These are phyloP conservation scores for Monochamus saltuarius DNA, from an alignment of 1,140 invertebrate genomes.

Conservation along the genomic window DNA sequence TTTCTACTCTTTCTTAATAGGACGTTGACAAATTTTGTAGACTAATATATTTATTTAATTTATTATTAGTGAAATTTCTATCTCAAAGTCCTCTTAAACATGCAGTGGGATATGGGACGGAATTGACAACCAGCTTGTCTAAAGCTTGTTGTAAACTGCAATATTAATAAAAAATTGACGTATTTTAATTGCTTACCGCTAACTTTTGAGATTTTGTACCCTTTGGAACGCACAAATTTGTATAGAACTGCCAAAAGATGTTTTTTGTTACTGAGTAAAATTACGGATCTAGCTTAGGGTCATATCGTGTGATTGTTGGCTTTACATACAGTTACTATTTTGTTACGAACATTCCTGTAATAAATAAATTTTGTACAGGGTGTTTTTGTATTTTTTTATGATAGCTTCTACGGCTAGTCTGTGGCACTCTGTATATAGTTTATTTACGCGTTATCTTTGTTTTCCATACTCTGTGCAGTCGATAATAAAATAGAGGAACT, in stretches of 20 bases:
- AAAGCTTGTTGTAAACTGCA: too few relatives aligned
- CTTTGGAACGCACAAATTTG: too few relatives aligned
- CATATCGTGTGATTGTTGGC: constrained; percentile 13
- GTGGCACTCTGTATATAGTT: constrained; percentile 12
- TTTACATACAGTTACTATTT: constrained; percentile 8
- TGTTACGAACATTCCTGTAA: constrained; percentile 16
- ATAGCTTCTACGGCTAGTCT: neutral
- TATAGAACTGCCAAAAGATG: too few relatives aligned
- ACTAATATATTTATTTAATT: constrained; percentile 13
- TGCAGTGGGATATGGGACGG: neutral
- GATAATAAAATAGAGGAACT: constrained; percentile 13
- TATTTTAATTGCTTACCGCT: too few relatives aligned
- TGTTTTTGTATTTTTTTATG: constrained; percentile 1
- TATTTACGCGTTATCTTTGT: constrained; percentile 16
- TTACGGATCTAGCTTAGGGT: neutral
- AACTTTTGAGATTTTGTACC: too few relatives aligned
- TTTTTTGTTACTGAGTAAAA: too few relatives aligned
- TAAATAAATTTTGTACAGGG: constrained; percentile 14
- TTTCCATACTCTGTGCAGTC: constrained; percentile 15
- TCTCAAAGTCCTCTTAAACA: neutral
- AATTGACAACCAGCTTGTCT: too few relatives aligned
- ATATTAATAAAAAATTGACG: too few relatives aligned
- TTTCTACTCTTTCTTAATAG: too few relatives aligned
- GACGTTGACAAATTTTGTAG: too few relatives aligned
- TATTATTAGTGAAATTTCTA: constrained; percentile 8